Percentiles rank a stretch among this genome's conserved stretches.
phyloP scores from a whole-genome alignment of 64 coral and sea anemone genomes.

The Dendronephthya gigantea region DNA sequence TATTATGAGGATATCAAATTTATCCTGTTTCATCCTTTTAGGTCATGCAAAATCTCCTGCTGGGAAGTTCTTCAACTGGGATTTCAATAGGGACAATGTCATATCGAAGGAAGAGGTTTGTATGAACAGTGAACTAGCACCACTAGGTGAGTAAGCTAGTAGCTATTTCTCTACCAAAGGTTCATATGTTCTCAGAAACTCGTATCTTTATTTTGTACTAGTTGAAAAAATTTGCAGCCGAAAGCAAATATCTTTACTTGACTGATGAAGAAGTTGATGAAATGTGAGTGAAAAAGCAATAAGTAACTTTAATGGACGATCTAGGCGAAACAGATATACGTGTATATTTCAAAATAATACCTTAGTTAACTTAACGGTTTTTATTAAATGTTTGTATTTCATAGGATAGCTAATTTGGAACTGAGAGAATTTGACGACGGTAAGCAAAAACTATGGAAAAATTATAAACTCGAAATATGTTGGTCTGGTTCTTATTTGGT shows the following conservation, averaged over 20 bases:
- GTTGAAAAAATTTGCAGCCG: neutral
- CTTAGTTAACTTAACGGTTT: neutral
- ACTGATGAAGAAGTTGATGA: neutral
- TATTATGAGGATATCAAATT: too few species aligned
- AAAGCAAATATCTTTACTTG: neutral
- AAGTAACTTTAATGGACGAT: neutral
- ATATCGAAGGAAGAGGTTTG: constrained; percentile 50
- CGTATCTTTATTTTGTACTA: too few species aligned
- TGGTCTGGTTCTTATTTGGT: too few species aligned
- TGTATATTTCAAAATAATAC: neutral
- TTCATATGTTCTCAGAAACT: too few species aligned
- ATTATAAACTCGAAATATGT: too few species aligned
- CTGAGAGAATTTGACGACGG: neutral
- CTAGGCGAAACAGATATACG: neutral
- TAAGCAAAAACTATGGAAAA: too few species aligned
- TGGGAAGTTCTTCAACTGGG: constrained; percentile 36
- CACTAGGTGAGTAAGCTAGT: too few species aligned
- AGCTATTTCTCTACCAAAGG: too few species aligned
- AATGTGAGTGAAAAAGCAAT: neutral
- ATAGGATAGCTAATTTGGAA: neutral
- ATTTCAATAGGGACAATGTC: constrained; percentile 37
- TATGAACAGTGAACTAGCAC: neutral
- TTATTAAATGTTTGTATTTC: neutral
- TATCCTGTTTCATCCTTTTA: too few species aligned
- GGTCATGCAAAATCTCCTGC: constrained; percentile 3